Evolutionary conservation across 2,113 vertebrate species (phyloP).

Genomic region (Aramus guarauna): DNA sequence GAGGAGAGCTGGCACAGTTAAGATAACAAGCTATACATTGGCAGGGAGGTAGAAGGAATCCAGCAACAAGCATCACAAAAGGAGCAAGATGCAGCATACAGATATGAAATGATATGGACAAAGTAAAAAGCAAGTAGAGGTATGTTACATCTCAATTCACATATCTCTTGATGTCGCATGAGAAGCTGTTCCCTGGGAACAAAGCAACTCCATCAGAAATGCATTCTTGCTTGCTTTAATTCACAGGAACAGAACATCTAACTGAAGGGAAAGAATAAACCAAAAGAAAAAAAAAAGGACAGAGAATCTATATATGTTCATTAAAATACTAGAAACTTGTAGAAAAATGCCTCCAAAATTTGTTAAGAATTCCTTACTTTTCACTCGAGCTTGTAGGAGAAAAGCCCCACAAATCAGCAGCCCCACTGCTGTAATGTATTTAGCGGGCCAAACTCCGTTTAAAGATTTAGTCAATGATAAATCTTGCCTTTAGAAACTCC

Average conservation of each 20-base stretch:
- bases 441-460: neutral
- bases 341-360: neutral
- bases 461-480: conserved; percentile 20
- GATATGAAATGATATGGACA: neutral
- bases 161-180: neutral
- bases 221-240: neutral
- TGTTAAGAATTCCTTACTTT: neutral
- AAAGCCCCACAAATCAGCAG: neutral
- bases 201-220: neutral
- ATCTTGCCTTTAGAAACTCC: conserved; percentile 7
- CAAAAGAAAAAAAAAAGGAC: neutral
- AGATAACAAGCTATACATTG: neutral
- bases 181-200: neutral
- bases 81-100: neutral
- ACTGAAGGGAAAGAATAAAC: neutral
- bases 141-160: neutral
- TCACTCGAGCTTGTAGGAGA: neutral
- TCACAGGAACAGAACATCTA: neutral
- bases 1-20: neutral
- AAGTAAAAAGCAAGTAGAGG: neutral
- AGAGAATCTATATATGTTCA: neutral
- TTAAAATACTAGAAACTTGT: neutral
- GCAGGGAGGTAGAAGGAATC: neutral
- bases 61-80: neutral
- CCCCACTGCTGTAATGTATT: neutral